phyloP scores from a whole-genome alignment of 2,797 vertebrate genomes.

The Podarcis lilfordi region DNA sequence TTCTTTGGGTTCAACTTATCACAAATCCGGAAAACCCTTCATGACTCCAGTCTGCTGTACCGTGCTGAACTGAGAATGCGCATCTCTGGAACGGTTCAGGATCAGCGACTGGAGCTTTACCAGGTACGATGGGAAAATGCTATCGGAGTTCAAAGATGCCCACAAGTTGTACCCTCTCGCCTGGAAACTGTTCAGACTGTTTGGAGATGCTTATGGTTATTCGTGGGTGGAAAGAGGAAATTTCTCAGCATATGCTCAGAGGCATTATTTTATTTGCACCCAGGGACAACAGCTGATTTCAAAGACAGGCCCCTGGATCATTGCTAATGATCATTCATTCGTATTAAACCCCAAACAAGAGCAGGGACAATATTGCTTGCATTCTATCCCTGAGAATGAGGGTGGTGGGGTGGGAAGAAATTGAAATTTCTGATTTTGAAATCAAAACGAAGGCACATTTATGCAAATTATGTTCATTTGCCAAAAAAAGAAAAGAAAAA shows the following conservation, averaged over 20 bases:
- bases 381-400: not conserved
- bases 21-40: conserved; percentile 73
- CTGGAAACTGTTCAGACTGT: too few relatives aligned
- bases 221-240: not conserved
- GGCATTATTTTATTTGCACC: not conserved
- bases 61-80: conserved; percentile 87
- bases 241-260: not conserved
- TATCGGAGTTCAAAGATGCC: not conserved
- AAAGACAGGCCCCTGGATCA: too few relatives aligned
- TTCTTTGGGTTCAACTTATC: conserved; percentile 80
- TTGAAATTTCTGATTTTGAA: not conserved
- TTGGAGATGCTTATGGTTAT: not conserved
- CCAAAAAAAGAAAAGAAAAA: too few relatives aligned
- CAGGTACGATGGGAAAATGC: conserved; percentile 48
- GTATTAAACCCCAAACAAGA: not conserved
- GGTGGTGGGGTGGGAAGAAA: accelerated
- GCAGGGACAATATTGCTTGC: not conserved
- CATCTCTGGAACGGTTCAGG: accelerated
- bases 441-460: not conserved
- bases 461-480: not conserved
- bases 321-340: not conserved
- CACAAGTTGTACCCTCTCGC: not conserved
- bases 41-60: conserved; percentile 74
- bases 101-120: conserved; percentile 88
- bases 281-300: too few relatives aligned